A percentile compares a stretch with the other conserved stretches of the same genome.
These are phyloP conservation scores for Hydrozoanthus tunicans DNA, from an alignment of 64 coral and sea anemone genomes.

Conservation along the genomic window DNA sequence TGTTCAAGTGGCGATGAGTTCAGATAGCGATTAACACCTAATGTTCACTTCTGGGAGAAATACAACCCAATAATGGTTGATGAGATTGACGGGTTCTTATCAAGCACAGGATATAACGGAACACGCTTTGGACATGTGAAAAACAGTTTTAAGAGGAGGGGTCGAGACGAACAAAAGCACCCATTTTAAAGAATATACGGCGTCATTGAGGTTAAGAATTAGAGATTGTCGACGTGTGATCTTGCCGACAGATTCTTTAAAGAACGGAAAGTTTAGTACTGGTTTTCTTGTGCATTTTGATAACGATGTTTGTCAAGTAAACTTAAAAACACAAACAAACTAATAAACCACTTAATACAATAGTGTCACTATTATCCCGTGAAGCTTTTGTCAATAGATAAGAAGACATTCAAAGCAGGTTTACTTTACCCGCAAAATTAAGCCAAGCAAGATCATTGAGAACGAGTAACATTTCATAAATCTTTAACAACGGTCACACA, in stretches of 20 bases:
- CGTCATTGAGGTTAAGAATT: slow-evolving; percentile 30
- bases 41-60: slow-evolving; percentile 74
- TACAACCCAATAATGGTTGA: slow-evolving; percentile 69
- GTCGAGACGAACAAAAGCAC: slow-evolving; percentile 64
- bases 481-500: slow-evolving; percentile 68
- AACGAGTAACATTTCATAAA: slow-evolving; percentile 45
- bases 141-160: slow-evolving; percentile 78
- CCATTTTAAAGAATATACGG: slow-evolving; percentile 62
- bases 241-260: slow-evolving; percentile 73
- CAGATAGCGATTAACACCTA: slow-evolving; percentile 99
- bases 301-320: slow-evolving; percentile 52
- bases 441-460: slow-evolving; percentile 5
- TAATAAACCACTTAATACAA: slow-evolving; percentile 62
- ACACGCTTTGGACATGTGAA: slow-evolving; percentile 43
- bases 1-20: slow-evolving; percentile 94
- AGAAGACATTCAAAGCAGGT: slow-evolving; percentile 38
- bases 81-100: slow-evolving; percentile 65
- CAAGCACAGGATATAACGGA: slow-evolving; percentile 58
- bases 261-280: slow-evolving; percentile 1
- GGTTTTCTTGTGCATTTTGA: background rate
- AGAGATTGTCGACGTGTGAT: slow-evolving; percentile 65
- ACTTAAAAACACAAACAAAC: slow-evolving; percentile 54
- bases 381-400: slow-evolving; percentile 32
- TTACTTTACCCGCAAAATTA: slow-evolving; percentile 31
- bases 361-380: slow-evolving; percentile 49